Base-by-base conservation (phyloP, 2,888 invertebrate species). In the Clitarchus hookeri region DNA sequence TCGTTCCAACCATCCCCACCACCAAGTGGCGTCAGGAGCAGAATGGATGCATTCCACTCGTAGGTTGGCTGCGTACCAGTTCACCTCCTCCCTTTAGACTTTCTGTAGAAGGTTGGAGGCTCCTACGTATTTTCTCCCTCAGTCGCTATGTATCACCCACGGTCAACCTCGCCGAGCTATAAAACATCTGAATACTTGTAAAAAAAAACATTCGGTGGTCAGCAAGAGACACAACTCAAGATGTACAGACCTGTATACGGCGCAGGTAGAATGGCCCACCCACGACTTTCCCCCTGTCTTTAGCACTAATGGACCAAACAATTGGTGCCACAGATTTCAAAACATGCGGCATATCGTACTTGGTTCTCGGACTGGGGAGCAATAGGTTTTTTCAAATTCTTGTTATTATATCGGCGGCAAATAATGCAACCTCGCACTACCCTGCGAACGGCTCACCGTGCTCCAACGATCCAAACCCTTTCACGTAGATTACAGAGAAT, bases 131-230 rank as follows among this genome's bases (percentile, higher is more conserved):
- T 77, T 77, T n/a, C 6, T 77, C 77, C 77, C 0, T 4, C 27
- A 12, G 23, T 23, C 79, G 23, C 26, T 26, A n/a, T 79, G 23
- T 27, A 79, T 27, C 13, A 79, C 26, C 6, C 13, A 11, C 3
- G 23, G 79, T 79, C 79, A 8, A n/a, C 27, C n/a, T 26, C 79
- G 0, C 12, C 27, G 79, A 79, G n/a, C 23, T 27, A 25, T 27
- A 79, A 79, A 79, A 79, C 79, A 27, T 79, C 79, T 79, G 16
- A 79, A 79, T 6, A 8, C 79, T 79, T 79, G 79, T 27, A 26
- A 27, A 26, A n/a, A n/a, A n/a, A 79, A 79, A n/a, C 26, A 25
- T 79, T 79, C 25, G 8, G 13, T 79, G 4, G 79, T 0, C 23
- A 79, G 13, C 25, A n/a, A n/a, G 79, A 79, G 26, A 12, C 25